Evolutionary conservation across 2,113 vertebrate species (phyloP), one percentile per base, ranked within the genome.

Genomic region (Dipodomys ordii): DNA sequence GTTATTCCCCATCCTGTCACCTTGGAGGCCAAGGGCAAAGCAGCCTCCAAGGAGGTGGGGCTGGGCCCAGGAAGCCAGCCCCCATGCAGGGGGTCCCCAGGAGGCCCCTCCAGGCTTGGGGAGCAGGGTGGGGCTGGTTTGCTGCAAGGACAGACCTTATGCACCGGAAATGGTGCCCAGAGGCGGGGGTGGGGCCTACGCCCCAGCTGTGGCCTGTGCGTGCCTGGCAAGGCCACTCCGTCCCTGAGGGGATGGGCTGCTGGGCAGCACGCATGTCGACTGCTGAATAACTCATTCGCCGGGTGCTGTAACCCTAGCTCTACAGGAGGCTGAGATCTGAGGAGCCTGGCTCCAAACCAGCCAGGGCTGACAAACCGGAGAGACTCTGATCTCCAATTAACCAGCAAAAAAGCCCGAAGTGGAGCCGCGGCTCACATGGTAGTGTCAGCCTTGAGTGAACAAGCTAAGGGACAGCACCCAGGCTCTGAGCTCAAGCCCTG

Each of bases 191-290:
- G 19, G 28, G 35, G 3, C 83, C 46, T 46, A 44, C 4, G 1
- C 44, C 7, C 44, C 83, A 65, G 49, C 12, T 53, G 8, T 71
- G 60, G 20, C 27, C 0, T 6, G 8, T 39, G 39, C 4, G 35
- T 3, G 35, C 35, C 35, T 16, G 60, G 2, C 28, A 39, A n/a
- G n/a, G n/a, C n/a, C n/a, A n/a, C n/a, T n/a, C n/a, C n/a, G 22
- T 0, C 4, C 25, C 57, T 12, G 77, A 85, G 27, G 53, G 84
- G 67, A 15, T 3, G 0, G 68, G 35, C 35, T 19, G 7, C 39
- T 30, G 39, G 25, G 25, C 6, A 3, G 16, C 18, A 1, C 2
- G 3, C 0, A 0, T 1, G 32, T 2, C 13, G 67, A 27, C 12
- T 13, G 15, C 19, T 57, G 53, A 57, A 4, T 57, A 57, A 57